Percentiles rank a stretch among this genome's conserved stretches.
phyloP scores from a whole-genome alignment of 1,140 invertebrate species.

The Diachasmimorpha longicaudata region DNA sequence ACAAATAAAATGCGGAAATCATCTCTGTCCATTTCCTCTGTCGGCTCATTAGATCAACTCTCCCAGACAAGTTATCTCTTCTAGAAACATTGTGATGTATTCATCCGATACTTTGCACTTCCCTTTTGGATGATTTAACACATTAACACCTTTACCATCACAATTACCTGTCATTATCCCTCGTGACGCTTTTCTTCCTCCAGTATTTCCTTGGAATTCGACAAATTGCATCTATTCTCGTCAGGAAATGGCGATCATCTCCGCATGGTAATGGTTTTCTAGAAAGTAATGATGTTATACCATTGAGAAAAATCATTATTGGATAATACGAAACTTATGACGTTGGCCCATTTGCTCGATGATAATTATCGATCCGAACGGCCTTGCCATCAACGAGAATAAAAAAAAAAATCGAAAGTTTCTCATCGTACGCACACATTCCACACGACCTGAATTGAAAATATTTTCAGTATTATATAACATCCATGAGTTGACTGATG shows the following conservation, averaged over 20 bases:
- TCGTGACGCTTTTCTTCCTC: not conserved
- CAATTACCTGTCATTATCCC: not conserved
- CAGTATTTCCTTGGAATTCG: not conserved
- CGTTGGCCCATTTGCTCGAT: not conserved
- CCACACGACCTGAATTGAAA: not conserved
- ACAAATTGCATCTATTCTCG: constrained; percentile 12
- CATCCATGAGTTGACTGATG: not conserved
- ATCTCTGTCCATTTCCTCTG: constrained; percentile 31
- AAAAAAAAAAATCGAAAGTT: constrained; percentile 38
- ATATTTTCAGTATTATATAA: constrained; percentile 16
- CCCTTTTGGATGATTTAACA: not conserved
- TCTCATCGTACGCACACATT: not conserved
- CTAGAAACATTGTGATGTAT: not conserved
- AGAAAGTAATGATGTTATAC: not conserved
- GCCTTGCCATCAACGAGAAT: constrained; percentile 31
- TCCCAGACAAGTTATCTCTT: not conserved
- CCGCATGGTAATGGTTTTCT: not conserved
- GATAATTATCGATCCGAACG: constrained; percentile 16
- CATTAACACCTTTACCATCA: not conserved
- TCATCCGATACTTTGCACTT: not conserved
- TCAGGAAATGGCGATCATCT: not conserved
- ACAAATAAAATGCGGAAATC: constrained; percentile 43
- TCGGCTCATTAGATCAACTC: constrained; percentile 15
- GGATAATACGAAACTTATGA: not conserved
- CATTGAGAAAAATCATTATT: not conserved